Evolutionary conservation across 2,797 vertebrate species (phyloP), one percentile per base, ranked within the genome.

Genomic region (Lophotriccus pileatus): DNA sequence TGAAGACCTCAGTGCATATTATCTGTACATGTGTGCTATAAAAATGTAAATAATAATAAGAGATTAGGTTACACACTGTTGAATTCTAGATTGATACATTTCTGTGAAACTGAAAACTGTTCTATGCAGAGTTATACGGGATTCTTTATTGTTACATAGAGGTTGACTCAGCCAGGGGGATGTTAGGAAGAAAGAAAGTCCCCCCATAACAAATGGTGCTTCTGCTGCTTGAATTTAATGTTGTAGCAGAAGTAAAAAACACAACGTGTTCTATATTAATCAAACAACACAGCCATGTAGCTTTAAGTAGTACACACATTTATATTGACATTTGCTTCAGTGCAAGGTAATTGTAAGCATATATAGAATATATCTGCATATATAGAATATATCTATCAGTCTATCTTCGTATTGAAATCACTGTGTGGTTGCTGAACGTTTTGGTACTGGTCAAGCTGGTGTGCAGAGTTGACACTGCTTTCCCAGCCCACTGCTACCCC

Each of bases 11-110:
- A 68, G 62, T 84, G 53, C 58, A 47, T 87, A 72, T 89, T 87
- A 87, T 90, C 92, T 85, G 39, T 68, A 66, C 8, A 9, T 25
- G 16, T 37, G 37, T 59, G n/a, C 43, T 75, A 85, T 63, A 87
- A 93, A 94, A 90, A 93, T 69, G 60, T 91, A 95, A 94, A 95
- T 84, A 95, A 79, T 68, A 75, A 68, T 39, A 81, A 73, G 63
- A 60, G 11, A 56, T 73, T 56, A 30, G 23, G n/a, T 55, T 72
- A 41, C 1, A 9, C 12, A 46, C 32, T 12, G 8, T 36, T 76
- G 76, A 80, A 76, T 73, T 78, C 36, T 73, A 75, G 21, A 60
- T 0, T 49, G 69, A 86, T 73, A 44, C 10, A 44, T 47, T 89
- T 88, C 70, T 89, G 52, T 69, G 66, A 90, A 90, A 66, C 37